Conservation (phyloP, 2,797 vertebrate genomes). For the Rhadinocentrus ornatus region DNA sequence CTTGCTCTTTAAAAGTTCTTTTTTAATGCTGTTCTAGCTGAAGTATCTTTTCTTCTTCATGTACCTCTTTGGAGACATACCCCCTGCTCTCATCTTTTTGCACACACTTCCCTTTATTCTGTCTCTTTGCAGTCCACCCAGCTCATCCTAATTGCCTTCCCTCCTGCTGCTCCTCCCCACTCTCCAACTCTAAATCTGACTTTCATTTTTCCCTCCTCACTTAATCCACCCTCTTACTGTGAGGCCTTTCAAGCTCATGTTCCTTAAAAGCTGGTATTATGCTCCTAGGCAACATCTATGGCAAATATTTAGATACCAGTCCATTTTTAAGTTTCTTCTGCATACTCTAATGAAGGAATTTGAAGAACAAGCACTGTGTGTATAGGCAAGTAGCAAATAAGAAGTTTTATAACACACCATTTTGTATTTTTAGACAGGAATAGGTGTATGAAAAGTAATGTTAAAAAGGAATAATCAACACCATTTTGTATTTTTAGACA, state of each 20-base stretch:
- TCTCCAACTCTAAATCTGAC: conserved; percentile 13
- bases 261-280: conserved; percentile 21
- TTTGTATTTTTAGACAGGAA: not conserved
- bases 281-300: conserved; percentile 11
- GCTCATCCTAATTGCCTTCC: conserved; percentile 12
- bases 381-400: not conserved
- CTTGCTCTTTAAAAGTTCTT: not conserved
- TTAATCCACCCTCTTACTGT: conserved; percentile 30
- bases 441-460: not conserved
- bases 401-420: not conserved
- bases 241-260: conserved; percentile 11
- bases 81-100: not conserved
- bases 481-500: not conserved
- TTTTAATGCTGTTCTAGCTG: not conserved
- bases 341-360: not conserved
- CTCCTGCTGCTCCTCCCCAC: conserved; percentile 2
- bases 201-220: conserved; percentile 12
- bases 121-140: not conserved
- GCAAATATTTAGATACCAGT: conserved; percentile 6
- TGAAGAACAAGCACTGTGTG: not conserved
- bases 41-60: not conserved
- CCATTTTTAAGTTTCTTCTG: not conserved
- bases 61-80: not conserved
- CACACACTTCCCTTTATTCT: conserved; percentile 24
- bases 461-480: not conserved